Conservation (phyloP, 2,797 vertebrate genomes). For the Natrix natrix region DNA sequence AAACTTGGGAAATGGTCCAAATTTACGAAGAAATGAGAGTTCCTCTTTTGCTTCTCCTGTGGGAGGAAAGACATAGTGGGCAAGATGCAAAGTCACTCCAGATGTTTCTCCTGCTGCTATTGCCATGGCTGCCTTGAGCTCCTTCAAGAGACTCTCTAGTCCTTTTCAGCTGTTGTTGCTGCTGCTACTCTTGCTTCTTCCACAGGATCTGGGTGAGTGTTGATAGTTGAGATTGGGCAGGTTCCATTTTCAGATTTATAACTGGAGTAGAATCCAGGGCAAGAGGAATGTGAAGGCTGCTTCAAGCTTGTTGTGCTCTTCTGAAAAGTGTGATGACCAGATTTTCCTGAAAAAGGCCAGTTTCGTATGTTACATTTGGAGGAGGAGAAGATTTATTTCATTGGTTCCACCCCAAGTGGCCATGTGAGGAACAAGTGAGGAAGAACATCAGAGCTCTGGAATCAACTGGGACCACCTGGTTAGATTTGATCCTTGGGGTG, state of each 20-base stretch:
- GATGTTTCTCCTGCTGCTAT: background rate
- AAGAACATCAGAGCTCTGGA: no score
- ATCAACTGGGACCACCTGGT: no score
- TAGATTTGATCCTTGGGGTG: no score
- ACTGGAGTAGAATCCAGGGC: background rate
- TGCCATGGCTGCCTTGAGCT: fast-evolving
- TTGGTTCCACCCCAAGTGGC: background rate
- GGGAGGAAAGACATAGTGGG: background rate
- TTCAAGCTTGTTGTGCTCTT: background rate
- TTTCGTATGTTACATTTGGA: no score
- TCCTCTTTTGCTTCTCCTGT: background rate
- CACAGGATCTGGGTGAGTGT: background rate
- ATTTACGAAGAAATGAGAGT: background rate
- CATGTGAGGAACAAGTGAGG: no score
- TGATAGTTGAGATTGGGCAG: no score
- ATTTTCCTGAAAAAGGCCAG: background rate
- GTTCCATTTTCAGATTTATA: background rate
- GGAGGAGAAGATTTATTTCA: background rate
- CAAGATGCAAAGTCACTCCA: fast-evolving
- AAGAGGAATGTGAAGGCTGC: background rate
- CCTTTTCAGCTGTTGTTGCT: background rate
- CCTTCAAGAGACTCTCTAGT: fast-evolving
- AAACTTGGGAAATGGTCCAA: background rate
- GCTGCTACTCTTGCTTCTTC: slow-evolving; percentile 6
- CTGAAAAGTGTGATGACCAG: background rate